Conservation (phyloP, 2,888 invertebrate species). For the Sinohyriopsis cumingii region DNA sequence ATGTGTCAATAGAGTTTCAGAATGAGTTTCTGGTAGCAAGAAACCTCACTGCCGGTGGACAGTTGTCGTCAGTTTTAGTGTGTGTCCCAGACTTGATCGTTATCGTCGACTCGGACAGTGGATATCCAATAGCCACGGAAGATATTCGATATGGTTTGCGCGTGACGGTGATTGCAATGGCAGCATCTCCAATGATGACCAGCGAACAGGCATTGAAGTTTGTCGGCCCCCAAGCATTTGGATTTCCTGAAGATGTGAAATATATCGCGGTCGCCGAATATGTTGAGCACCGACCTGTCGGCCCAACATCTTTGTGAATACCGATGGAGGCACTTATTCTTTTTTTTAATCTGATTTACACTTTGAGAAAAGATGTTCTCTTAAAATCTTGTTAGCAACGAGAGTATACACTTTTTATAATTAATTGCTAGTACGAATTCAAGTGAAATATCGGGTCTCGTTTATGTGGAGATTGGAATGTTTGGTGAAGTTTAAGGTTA, state of each 20-base stretch:
- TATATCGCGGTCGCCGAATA: constrained; percentile 35
- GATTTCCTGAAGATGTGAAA: constrained; percentile 41
- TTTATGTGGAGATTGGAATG: no score
- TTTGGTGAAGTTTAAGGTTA: no score
- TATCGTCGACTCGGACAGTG: constrained; percentile 59
- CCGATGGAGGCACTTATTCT: no score
- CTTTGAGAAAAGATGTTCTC: no score
- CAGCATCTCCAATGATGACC: constrained; percentile 45
- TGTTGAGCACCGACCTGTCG: constrained; percentile 23
- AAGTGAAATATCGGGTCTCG: no score
- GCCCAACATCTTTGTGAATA: constrained; percentile 7
- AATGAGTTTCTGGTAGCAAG: constrained; percentile 65
- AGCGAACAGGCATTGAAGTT: constrained; percentile 48
- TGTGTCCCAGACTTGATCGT: constrained; percentile 64
- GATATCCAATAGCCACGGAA: constrained; percentile 63
- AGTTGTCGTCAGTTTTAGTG: constrained; percentile 36
- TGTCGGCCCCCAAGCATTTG: constrained; percentile 62
- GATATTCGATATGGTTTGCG: constrained; percentile 62
- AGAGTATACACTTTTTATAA: no score
- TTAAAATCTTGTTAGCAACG: no score
- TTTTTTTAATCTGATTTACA: no score
- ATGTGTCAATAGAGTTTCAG: constrained; percentile 59
- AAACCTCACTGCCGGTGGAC: constrained; percentile 6
- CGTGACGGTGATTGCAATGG: constrained; percentile 57
- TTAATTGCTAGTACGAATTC: no score